Conservation (phyloP, 2,797 vertebrate genomes). For the Galaxias olidus region DNA sequence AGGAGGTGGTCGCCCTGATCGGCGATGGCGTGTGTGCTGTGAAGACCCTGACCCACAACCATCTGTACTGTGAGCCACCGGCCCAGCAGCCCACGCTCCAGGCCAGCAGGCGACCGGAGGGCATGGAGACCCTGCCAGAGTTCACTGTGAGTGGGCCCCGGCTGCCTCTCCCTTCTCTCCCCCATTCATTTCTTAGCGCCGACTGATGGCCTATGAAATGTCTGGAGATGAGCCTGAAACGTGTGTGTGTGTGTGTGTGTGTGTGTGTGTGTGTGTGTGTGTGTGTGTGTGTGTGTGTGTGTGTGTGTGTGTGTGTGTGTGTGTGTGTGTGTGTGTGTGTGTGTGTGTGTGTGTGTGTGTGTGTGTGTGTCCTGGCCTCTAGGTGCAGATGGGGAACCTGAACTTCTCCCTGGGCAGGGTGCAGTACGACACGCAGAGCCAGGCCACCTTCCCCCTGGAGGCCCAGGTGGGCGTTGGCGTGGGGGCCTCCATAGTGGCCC, state of each 20-base stretch:
- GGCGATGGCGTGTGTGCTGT: slow-evolving; percentile 90
- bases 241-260: too few relatives aligned
- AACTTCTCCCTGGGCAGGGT: slow-evolving; percentile 90
- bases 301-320: too few relatives aligned
- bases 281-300: too few relatives aligned
- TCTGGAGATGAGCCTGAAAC: too few relatives aligned
- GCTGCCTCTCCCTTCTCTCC: too few relatives aligned
- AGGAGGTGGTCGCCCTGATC: slow-evolving; percentile 93
- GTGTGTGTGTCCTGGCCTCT: too few relatives aligned
- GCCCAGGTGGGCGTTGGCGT: slow-evolving; percentile 95
- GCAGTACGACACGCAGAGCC: slow-evolving; percentile 89
- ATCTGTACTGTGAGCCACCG: slow-evolving; percentile 94
- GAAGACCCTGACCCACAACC: slow-evolving; percentile 91
- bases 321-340: too few relatives aligned
- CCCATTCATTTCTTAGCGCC: too few relatives aligned
- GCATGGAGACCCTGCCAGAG: slow-evolving; percentile 84
- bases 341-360: too few relatives aligned
- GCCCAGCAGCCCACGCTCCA: slow-evolving; percentile 81
- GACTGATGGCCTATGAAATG: too few relatives aligned
- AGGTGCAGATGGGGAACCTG: slow-evolving; percentile 96
- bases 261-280: too few relatives aligned
- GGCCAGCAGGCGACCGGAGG: slow-evolving; percentile 80
- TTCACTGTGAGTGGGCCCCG: slow-evolving; percentile 96
- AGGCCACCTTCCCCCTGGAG: slow-evolving; percentile 88
- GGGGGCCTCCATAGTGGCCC: slow-evolving; percentile 88